phyloP scores from a whole-genome alignment of 2,888 invertebrate genomes.

The Camptogramma bilineatum region DNA sequence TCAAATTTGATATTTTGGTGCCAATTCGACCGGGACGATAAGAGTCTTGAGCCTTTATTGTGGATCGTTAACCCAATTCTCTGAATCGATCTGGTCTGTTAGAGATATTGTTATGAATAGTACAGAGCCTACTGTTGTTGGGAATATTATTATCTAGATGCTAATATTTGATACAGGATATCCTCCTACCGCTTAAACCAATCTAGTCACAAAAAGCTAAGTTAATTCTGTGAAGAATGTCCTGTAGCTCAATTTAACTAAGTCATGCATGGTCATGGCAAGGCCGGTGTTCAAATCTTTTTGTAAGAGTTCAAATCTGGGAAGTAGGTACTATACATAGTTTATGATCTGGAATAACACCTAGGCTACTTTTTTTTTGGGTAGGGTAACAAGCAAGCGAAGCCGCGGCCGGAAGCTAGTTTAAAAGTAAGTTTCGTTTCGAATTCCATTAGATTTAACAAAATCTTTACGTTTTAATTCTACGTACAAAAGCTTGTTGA shows the following conservation, averaged over 20 bases:
- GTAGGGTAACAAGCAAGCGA: too few relatives aligned
- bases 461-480: neutral
- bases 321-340: too few relatives aligned
- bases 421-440: too few relatives aligned
- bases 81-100: slow-evolving; percentile 30
- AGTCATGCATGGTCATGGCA: too few relatives aligned
- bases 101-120: slow-evolving; percentile 24
- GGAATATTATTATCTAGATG: slow-evolving; percentile 14
- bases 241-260: too few relatives aligned
- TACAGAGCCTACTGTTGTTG: slow-evolving; percentile 16
- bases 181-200: neutral
- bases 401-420: too few relatives aligned
- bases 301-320: too few relatives aligned
- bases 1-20: slow-evolving; percentile 19
- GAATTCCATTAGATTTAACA: neutral
- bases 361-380: too few relatives aligned
- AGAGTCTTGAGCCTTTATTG: slow-evolving; percentile 30
- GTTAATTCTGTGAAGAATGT: too few relatives aligned
- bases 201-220: too few relatives aligned
- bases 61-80: slow-evolving; percentile 41
- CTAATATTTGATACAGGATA: neutral
- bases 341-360: too few relatives aligned
- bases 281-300: too few relatives aligned
- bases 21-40: slow-evolving; percentile 30
- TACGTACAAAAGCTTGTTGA: neutral